Percentiles rank a stretch among this genome's conserved stretches.
phyloP scores from a whole-genome alignment of 1,140 invertebrate genomes.

The Brachionus calyciflorus region DNA sequence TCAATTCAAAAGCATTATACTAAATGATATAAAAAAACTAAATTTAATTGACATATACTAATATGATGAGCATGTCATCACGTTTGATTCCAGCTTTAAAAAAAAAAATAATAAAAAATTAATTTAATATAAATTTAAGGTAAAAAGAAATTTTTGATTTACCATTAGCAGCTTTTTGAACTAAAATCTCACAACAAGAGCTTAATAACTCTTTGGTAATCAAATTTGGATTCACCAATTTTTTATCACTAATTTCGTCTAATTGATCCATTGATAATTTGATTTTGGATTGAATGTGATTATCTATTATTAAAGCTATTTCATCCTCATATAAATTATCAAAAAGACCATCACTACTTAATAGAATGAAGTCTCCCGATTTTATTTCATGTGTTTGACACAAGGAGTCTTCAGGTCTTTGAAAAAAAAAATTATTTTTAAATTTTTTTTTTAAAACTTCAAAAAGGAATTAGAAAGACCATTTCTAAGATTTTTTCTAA shows the following conservation, averaged over 20 bases:
- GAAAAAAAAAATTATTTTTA: neutral
- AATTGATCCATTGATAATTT: neutral
- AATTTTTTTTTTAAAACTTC: neutral
- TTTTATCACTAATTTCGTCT: conserved; percentile 15
- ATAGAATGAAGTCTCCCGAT: conserved; percentile 87
- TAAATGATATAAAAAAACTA: neutral
- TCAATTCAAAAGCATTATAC: neutral
- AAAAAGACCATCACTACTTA: conserved; percentile 95
- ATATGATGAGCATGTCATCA: conserved; percentile 45
- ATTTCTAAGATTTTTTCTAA: too few species aligned
- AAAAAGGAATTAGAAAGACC: too few species aligned
- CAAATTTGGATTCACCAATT: neutral
- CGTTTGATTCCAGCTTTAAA: conserved; percentile 33
- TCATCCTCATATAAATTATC: conserved; percentile 90
- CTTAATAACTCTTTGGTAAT: conserved; percentile 16
- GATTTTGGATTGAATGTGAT: conserved; percentile 1
- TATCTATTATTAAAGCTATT: conserved; percentile 60
- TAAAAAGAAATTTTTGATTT: neutral
- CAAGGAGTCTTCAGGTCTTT: conserved; percentile 82
- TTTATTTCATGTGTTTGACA: conserved; percentile 83
- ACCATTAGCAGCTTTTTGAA: conserved; percentile 22
- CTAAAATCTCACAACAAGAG: conserved; percentile 17
- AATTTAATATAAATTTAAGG: too few species aligned
- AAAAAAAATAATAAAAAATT: neutral
- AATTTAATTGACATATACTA: conserved; percentile 20